A percentile compares a stretch with the other conserved stretches of the same genome.
These are phyloP conservation scores for Mus minutoides DNA, from an alignment of 2,797 vertebrate species.

Conservation along the genomic window DNA sequence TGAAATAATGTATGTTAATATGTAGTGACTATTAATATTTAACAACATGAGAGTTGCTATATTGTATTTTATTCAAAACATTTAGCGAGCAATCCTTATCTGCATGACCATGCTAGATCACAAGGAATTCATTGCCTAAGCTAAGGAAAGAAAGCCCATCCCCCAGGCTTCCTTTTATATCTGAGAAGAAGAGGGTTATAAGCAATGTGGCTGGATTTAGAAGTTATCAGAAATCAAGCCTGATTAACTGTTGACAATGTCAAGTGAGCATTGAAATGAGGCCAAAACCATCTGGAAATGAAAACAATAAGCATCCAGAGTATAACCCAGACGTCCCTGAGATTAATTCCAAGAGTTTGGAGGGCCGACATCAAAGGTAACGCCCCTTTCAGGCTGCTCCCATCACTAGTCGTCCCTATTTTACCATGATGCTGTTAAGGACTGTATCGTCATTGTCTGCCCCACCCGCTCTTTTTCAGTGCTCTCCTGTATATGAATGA, in stretches of 20 bases:
- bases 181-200: not conserved
- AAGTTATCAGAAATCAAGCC: not conserved
- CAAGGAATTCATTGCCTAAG: not conserved
- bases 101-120: not conserved
- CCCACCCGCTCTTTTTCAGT: constrained; percentile 82
- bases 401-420: not conserved
- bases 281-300: not conserved
- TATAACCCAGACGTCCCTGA: not conserved
- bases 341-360: not conserved
- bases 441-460: fast-evolving
- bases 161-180: not conserved
- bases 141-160: too few species aligned
- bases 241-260: not conserved
- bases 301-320: not conserved
- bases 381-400: not conserved
- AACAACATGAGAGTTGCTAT: not conserved
- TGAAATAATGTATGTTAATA: not conserved
- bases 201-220: not conserved
- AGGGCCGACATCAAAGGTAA: not conserved
- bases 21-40: not conserved
- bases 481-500: constrained; percentile 97
- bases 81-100: not conserved
- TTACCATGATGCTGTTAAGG: not conserved
- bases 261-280: not conserved
- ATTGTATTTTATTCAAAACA: not conserved